Percentiles rank a stretch among this genome's conserved stretches.
Evolutionary conservation across 2,797 vertebrate genomes (phyloP).

Genomic region (Anguilla anguilla): DNA sequence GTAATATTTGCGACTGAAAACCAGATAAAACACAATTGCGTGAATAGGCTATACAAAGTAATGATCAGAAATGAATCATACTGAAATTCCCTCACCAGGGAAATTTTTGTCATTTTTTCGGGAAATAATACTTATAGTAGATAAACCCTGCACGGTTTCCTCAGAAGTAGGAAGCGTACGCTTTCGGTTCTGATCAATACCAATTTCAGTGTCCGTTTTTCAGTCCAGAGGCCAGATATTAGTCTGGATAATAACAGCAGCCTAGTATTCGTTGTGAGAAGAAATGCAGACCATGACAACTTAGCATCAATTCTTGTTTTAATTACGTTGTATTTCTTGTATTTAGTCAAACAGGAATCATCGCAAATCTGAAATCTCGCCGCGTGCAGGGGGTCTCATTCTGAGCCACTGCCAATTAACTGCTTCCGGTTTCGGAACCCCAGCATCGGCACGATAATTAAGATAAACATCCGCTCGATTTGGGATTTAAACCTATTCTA

Average conservation of each 20-base stretch:
- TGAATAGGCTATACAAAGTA: too few relatives aligned
- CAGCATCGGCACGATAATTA: neutral
- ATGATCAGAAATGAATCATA: neutral
- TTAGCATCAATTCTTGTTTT: neutral
- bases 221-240: neutral
- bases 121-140: neutral
- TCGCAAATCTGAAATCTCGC: neutral
- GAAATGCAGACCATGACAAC: neutral
- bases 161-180: neutral
- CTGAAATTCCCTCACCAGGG: neutral
- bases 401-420: neutral
- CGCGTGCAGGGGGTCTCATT: neutral
- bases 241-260: neutral
- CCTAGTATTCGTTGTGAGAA: neutral
- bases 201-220: neutral
- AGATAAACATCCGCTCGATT: neutral
- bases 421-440: neutral
- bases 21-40: too few relatives aligned
- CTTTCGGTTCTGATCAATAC: slow-evolving; percentile 3
- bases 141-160: neutral
- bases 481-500: neutral
- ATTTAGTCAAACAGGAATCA: neutral
- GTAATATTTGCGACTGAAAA: neutral
- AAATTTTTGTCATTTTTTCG: neutral
- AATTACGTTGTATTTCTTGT: too few relatives aligned